Conservation (phyloP, 2,797 vertebrate species). For the Choloepus didactylus region DNA sequence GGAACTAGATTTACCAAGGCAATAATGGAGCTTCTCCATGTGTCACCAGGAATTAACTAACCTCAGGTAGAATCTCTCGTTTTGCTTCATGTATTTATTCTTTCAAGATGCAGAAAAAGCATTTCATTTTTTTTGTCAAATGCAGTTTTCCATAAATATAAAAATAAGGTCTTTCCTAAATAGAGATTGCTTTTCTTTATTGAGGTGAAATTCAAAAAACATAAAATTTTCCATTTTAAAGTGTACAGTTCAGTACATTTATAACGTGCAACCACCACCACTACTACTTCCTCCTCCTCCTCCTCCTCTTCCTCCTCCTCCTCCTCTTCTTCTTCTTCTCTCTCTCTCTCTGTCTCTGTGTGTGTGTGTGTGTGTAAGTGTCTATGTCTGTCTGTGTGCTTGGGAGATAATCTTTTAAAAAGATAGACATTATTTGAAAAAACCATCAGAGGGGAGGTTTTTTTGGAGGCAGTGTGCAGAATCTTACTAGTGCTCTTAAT, state of each 20-base stretch:
- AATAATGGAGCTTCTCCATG: not conserved
- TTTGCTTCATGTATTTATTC: not conserved
- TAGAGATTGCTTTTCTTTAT: not conserved
- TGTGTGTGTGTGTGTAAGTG: not conserved
- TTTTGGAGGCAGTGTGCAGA: not conserved
- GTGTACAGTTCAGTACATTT: not conserved
- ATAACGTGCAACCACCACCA: not conserved
- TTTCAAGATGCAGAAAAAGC: constrained; percentile 22
- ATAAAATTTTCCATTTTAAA: not conserved
- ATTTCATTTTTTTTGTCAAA: not conserved
- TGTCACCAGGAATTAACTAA: constrained; percentile 35
- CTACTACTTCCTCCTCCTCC: too few species aligned
- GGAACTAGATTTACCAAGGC: not conserved
- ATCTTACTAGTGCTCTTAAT: not conserved
- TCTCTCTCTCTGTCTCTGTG: not conserved
- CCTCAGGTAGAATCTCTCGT: not conserved
- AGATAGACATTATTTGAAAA: not conserved
- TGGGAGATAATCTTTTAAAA: not conserved
- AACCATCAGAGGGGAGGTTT: not conserved
- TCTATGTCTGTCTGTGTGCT: too few species aligned
- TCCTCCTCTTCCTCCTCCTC: too few species aligned
- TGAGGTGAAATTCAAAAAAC: not conserved
- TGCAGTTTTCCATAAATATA: not conserved
- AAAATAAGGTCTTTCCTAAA: constrained; percentile 21
- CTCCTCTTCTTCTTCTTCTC: too few species aligned